Percentiles rank a stretch among this genome's conserved stretches.
Conservation (phyloP, 1,140 invertebrate species). For the Drosophila eugracilis region DNA sequence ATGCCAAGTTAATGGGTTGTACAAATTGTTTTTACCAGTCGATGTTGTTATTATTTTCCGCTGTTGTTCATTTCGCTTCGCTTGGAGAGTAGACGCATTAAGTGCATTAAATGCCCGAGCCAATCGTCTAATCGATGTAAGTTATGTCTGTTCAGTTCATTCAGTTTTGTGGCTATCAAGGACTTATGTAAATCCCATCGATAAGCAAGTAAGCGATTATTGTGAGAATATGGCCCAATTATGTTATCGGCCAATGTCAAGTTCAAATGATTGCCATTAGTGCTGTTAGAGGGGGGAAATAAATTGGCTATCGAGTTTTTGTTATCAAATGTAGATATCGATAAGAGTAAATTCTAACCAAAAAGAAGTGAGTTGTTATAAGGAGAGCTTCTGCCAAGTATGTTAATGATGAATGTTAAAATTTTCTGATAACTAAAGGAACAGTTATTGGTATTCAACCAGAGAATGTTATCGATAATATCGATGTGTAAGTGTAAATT, state of each 20-base stretch:
- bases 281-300: too few relatives aligned
- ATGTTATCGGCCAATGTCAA: slow-evolving; percentile 12
- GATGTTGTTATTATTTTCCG: slow-evolving; percentile 14
- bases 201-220: slow-evolving; percentile 15
- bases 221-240: slow-evolving; percentile 5
- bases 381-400: too few relatives aligned
- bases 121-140: slow-evolving; percentile 35
- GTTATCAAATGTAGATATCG: background rate
- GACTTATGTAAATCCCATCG: slow-evolving; percentile 18
- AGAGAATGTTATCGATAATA: too few relatives aligned
- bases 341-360: background rate
- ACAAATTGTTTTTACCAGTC: slow-evolving; percentile 44
- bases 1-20: slow-evolving; percentile 47
- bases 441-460: too few relatives aligned
- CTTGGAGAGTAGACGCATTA: slow-evolving; percentile 30
- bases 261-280: slow-evolving; percentile 13
- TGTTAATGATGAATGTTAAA: too few relatives aligned
- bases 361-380: too few relatives aligned
- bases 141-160: slow-evolving; percentile 11
- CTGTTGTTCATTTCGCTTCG: slow-evolving; percentile 26
- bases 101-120: slow-evolving; percentile 9
- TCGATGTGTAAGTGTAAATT: too few relatives aligned
- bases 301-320: too few relatives aligned
- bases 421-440: too few relatives aligned
- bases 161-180: slow-evolving; percentile 10